Percentiles rank a stretch among this genome's conserved stretches.
Evolutionary conservation across 2,113 vertebrate species (phyloP).

Genomic region (Lasiurus borealis): DNA sequence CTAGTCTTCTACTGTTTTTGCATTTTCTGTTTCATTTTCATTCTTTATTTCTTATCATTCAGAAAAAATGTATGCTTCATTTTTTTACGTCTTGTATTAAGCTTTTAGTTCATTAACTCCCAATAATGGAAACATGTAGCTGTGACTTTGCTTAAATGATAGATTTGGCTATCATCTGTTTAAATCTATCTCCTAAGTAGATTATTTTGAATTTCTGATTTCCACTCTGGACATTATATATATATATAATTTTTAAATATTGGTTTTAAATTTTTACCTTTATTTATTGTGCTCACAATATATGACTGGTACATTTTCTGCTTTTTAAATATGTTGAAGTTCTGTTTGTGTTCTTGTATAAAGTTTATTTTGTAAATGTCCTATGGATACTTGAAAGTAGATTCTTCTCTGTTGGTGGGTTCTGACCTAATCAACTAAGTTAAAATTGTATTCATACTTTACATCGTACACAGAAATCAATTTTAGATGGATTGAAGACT

Average conservation of each 20-base stretch:
- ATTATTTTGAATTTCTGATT: constrained; percentile 1
- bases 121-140: not conserved
- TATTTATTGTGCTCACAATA: not conserved
- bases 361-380: constrained; percentile 7
- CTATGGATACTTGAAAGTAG: not conserved
- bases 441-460: not conserved
- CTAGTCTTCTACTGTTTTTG: not conserved
- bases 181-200: constrained; percentile 18
- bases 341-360: not conserved
- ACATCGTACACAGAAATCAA: not conserved
- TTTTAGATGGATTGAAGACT: constrained; percentile 27
- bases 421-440: not conserved
- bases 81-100: not conserved
- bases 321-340: not conserved
- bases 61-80: not conserved
- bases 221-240: not conserved
- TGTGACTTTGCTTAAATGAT: not conserved
- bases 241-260: not conserved
- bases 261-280: not conserved
- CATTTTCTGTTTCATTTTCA: not conserved
- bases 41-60: not conserved
- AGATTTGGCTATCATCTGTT: not conserved
- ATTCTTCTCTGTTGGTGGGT: not conserved
- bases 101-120: not conserved
- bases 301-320: not conserved